Conservation (phyloP, 2,797 vertebrate species). For the Poeciliopsis paucimaculata region DNA sequence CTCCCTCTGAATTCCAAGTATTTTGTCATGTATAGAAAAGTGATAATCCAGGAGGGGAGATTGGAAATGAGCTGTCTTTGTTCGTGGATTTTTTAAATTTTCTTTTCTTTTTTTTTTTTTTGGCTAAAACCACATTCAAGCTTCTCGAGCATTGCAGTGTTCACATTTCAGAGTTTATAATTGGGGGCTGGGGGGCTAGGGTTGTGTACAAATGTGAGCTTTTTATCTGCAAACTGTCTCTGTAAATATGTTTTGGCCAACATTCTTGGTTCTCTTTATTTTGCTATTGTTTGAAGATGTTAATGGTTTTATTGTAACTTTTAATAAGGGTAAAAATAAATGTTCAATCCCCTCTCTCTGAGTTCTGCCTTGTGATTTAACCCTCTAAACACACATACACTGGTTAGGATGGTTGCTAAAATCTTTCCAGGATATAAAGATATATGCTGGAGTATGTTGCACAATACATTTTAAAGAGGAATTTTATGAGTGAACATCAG, state of each 20-base stretch:
- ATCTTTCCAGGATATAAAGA: background rate
- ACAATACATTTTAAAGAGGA: background rate
- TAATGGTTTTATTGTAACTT: constrained; percentile 86
- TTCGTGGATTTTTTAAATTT: constrained; percentile 75
- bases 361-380: constrained; percentile 63
- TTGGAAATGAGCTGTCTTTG: constrained; percentile 75
- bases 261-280: constrained; percentile 91
- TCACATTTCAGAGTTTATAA: constrained; percentile 85
- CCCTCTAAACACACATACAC: background rate
- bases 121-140: constrained; percentile 79
- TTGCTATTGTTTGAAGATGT: constrained; percentile 92
- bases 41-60: constrained; percentile 70
- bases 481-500: background rate
- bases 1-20: constrained; percentile 78
- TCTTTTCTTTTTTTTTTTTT: constrained; percentile 72
- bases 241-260: constrained; percentile 97
- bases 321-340: constrained; percentile 88
- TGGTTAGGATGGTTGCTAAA: background rate
- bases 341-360: constrained; percentile 79
- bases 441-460: background rate
- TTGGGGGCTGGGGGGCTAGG: constrained; percentile 60
- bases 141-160: constrained; percentile 85
- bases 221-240: constrained; percentile 87
- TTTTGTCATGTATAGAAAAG: constrained; percentile 82
- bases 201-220: constrained; percentile 89